Percentiles rank a stretch among this genome's conserved stretches.
These are phyloP conservation scores for Daktulosphaira vitifoliae DNA, from an alignment of 1,140 invertebrate species.

Conservation along the genomic window DNA sequence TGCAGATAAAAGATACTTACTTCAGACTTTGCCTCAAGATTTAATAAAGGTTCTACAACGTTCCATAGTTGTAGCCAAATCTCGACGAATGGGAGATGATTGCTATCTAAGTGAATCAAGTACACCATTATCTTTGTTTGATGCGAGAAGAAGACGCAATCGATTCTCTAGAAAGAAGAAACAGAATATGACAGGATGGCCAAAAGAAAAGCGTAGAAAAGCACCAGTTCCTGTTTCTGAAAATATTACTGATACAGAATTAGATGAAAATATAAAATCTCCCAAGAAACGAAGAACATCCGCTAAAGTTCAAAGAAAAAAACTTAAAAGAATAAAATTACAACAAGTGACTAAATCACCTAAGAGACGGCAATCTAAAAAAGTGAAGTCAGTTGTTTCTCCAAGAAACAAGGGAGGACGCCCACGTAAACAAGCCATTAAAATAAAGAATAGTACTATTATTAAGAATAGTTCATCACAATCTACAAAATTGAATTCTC, in stretches of 20 bases:
- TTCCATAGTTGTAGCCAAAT: background rate
- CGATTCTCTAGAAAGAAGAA: constrained; percentile 27
- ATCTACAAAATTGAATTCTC: no score
- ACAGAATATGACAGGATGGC: constrained; percentile 36
- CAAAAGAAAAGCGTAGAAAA: constrained; percentile 23
- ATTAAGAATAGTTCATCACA: no score
- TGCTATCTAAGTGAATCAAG: background rate
- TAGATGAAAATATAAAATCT: background rate
- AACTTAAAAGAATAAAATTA: background rate
- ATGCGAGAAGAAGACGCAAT: background rate
- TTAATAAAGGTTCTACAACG: background rate
- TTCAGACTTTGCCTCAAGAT: background rate
- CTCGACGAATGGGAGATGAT: background rate
- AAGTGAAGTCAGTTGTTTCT: no score
- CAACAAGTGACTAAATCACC: background rate
- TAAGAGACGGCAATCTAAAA: no score
- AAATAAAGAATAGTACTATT: no score
- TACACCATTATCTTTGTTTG: background rate
- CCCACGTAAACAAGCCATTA: no score
- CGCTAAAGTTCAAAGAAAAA: background rate
- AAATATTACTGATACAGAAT: background rate
- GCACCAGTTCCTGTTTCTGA: background rate
- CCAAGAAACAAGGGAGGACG: no score
- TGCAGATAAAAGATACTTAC: constrained; percentile 5
- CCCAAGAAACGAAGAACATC: background rate